A percentile compares a stretch with the other conserved stretches of the same genome.
These are phyloP conservation scores for Neoitamus cyanurus DNA, from an alignment of 2,888 invertebrate genomes.

Conservation along the genomic window DNA sequence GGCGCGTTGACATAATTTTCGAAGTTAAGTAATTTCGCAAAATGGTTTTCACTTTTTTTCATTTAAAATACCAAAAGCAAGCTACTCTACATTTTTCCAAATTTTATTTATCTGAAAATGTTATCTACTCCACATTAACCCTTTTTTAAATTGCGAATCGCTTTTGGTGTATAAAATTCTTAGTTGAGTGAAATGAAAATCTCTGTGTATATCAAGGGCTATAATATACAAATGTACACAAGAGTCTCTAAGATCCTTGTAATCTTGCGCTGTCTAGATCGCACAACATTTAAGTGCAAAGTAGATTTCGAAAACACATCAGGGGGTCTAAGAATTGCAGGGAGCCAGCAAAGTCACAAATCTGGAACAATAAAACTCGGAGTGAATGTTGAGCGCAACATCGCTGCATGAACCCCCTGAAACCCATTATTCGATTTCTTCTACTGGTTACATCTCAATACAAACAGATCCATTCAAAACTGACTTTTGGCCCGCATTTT, in stretches of 20 bases:
- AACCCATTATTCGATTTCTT: not conserved
- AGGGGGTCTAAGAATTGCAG: not conserved
- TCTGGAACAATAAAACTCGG: not conserved
- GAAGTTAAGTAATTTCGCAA: no score
- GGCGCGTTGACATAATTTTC: no score
- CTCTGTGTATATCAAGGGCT: no score
- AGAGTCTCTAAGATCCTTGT: not conserved
- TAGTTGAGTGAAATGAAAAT: no score
- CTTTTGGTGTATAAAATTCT: no score
- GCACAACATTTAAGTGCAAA: not conserved
- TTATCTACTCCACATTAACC: no score
- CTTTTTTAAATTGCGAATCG: no score
- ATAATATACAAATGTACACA: no score
- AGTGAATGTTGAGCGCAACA: constrained; percentile 6
- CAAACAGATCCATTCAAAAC: not conserved
- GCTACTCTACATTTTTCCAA: no score
- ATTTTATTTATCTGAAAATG: no score
- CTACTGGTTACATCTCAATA: not conserved
- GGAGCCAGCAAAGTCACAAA: constrained; percentile 3
- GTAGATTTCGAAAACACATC: not conserved
- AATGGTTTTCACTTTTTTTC: no score
- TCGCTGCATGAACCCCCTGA: not conserved
- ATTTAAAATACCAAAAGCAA: no score
- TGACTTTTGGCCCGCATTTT: constrained; percentile 7
- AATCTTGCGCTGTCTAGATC: not conserved